These are phyloP conservation scores for Oscheius sp. DNA, from an alignment of 2,888 invertebrate species.

Conservation along the genomic window DNA sequence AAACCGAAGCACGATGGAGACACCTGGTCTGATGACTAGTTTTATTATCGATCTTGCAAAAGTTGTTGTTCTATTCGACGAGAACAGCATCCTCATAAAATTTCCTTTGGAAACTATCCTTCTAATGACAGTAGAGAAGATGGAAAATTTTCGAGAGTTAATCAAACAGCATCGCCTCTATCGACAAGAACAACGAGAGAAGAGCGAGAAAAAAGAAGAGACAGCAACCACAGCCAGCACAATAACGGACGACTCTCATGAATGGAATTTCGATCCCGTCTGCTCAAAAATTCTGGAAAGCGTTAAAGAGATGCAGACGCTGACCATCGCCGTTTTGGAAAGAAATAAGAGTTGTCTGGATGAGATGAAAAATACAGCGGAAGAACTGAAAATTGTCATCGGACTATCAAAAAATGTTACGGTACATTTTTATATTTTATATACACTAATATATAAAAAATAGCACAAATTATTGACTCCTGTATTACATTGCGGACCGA, in stretches of 20 bases:
- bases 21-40: background rate
- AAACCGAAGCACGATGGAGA: background rate
- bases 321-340: conserved; percentile 13
- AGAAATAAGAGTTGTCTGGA: conserved; percentile 7
- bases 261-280: background rate
- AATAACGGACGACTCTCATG: background rate
- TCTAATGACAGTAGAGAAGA: background rate
- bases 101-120: background rate
- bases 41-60: conserved; percentile 12
- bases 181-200: conserved; percentile 6
- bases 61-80: background rate
- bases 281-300: background rate
- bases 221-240: background rate
- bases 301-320: conserved; percentile 10
- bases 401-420: too few relatives aligned
- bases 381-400: background rate
- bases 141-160: background rate
- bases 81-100: background rate
- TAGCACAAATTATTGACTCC: too few relatives aligned
- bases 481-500: too few relatives aligned
- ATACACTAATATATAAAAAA: too few relatives aligned
- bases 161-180: conserved; percentile 11
- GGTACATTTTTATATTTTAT: too few relatives aligned
- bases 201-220: too few relatives aligned
- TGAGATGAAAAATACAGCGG: background rate